Evolutionary conservation across 2,113 vertebrate species (phyloP).

Genomic region (Eublepharis macularius): DNA sequence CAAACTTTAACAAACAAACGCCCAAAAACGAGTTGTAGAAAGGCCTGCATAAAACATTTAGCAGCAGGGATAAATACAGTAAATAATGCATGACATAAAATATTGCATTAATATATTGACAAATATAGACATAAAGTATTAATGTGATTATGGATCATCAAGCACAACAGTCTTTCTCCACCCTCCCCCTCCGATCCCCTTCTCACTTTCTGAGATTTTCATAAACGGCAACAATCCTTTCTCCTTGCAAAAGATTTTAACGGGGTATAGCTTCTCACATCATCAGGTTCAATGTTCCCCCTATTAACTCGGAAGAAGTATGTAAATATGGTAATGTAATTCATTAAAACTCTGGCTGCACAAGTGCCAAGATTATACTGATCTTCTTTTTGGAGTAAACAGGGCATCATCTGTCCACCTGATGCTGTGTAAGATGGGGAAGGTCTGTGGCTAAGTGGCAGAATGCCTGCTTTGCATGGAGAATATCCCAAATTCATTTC

Average conservation of each 20-base stretch:
- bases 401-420: neutral
- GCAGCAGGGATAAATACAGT: conserved; percentile 77
- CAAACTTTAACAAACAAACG: conserved; percentile 34
- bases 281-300: neutral
- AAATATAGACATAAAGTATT: conserved; percentile 80
- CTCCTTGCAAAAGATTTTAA: neutral
- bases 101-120: conserved; percentile 79
- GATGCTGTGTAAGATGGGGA: no score
- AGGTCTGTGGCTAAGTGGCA: no score
- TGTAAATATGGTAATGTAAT: neutral
- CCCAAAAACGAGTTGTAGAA: conserved; percentile 22
- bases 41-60: conserved; percentile 77
- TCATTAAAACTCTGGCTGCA: neutral
- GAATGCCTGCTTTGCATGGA: no score
- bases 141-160: conserved; percentile 77
- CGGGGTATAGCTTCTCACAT: neutral
- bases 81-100: conserved; percentile 81
- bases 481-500: no score
- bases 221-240: conserved; percentile 5
- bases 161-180: conserved; percentile 54
- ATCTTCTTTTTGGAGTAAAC: neutral
- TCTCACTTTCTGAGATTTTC: conserved; percentile 55
- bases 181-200: neutral
- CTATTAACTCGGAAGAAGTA: neutral
- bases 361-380: neutral